phyloP scores from a whole-genome alignment of 2,888 invertebrate genomes.

The Ditula angustiorana region DNA sequence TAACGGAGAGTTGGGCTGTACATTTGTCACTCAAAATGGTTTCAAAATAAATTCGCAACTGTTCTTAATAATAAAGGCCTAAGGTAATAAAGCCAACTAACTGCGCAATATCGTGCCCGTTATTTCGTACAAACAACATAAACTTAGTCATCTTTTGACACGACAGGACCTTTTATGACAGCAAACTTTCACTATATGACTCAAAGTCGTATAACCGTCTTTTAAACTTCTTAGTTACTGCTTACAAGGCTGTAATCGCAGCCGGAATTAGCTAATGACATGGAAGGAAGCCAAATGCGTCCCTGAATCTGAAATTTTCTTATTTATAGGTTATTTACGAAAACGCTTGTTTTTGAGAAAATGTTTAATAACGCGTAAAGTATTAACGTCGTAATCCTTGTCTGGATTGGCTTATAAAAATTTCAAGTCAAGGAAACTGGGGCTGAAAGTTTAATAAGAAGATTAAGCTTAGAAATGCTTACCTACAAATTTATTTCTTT shows the following conservation, averaged over 20 bases:
- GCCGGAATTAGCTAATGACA: slow-evolving; percentile 47
- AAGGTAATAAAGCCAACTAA: slow-evolving; percentile 19
- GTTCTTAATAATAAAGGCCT: background rate
- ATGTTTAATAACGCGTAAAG: slow-evolving; percentile 28
- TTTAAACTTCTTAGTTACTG: slow-evolving; percentile 5
- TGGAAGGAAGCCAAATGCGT: slow-evolving; percentile 51
- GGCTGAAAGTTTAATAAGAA: slow-evolving; percentile 3
- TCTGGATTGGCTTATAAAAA: background rate
- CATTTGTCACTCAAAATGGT: too few relatives aligned
- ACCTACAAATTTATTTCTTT: background rate
- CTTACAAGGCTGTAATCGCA: slow-evolving; percentile 30
- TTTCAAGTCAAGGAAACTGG: background rate
- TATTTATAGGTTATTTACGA: slow-evolving; percentile 21
- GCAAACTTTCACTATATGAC: slow-evolving; percentile 21
- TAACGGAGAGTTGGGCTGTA: too few relatives aligned
- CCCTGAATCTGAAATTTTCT: slow-evolving; percentile 22
- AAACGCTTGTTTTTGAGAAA: slow-evolving; percentile 6
- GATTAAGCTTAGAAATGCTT: background rate
- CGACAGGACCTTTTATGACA: slow-evolving; percentile 18
- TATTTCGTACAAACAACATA: slow-evolving; percentile 9
- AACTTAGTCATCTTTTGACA: slow-evolving; percentile 31
- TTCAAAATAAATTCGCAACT: too few relatives aligned
- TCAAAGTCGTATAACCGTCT: slow-evolving; percentile 1
- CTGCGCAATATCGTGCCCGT: slow-evolving; percentile 28
- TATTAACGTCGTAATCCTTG: slow-evolving; percentile 13